These are phyloP conservation scores for Bursaphelenchus mucronatus DNA, from an alignment of 1,140 invertebrate genomes.

Conservation along the genomic window DNA sequence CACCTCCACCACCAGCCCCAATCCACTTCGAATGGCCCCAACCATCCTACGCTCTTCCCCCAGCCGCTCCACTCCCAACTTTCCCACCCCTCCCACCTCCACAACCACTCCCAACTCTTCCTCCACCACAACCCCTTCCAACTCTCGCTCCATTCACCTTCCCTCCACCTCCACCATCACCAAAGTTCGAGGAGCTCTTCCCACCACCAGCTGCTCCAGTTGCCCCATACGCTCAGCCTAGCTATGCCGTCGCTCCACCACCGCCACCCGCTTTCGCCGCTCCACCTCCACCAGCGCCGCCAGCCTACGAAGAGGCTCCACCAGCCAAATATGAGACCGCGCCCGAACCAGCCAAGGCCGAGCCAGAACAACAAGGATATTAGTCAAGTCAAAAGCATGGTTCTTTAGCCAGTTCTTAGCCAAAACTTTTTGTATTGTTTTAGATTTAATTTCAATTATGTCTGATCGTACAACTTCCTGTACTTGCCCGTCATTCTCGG, in stretches of 20 bases:
- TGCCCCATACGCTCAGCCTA: conserved; percentile 14
- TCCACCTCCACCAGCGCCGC: conserved; percentile 15
- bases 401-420: too few species aligned
- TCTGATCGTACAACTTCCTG: too few species aligned
- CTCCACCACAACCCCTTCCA: conserved; percentile 11
- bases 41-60: neutral
- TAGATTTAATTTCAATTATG: too few species aligned
- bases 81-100: conserved; percentile 16
- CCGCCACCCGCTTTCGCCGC: conserved; percentile 19
- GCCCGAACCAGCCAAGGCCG: too few species aligned
- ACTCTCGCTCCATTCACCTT: conserved; percentile 22
- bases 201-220: conserved; percentile 25
- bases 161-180: conserved; percentile 23
- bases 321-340: too few species aligned
- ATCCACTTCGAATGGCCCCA: conserved; percentile 17
- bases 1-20: conserved; percentile 17
- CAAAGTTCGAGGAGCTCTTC: conserved; percentile 16
- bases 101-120: conserved; percentile 17
- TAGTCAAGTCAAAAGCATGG: too few species aligned
- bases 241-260: conserved; percentile 22
- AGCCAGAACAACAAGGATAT: too few species aligned
- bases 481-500: too few species aligned
- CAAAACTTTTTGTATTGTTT: too few species aligned
- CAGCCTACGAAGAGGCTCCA: neutral
- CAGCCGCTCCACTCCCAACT: conserved; percentile 16